These are phyloP conservation scores for Melanostoma scalare DNA, from an alignment of 2,888 invertebrate genomes.

Conservation along the genomic window DNA sequence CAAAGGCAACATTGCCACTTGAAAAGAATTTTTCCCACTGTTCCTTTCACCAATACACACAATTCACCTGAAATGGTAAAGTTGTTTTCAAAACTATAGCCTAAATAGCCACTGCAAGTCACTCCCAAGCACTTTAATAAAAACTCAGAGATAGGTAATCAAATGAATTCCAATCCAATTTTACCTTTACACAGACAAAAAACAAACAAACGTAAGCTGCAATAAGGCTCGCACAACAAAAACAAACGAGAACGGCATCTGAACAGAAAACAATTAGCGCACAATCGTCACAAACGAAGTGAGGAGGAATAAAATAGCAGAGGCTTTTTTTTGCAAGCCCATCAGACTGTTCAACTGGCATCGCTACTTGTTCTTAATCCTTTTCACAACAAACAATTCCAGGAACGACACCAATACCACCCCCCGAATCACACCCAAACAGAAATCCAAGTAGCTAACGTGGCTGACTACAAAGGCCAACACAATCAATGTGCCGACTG, in stretches of 20 bases:
- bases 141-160: conserved; percentile 41
- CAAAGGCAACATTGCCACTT: no score
- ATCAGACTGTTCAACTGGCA: conserved; percentile 28
- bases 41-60: no score
- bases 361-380: conserved; percentile 63
- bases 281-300: conserved; percentile 71
- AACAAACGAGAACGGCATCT: conserved; percentile 38
- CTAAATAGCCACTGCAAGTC: neutral
- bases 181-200: conserved; percentile 9
- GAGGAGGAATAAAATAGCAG: conserved; percentile 68
- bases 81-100: neutral
- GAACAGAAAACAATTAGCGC: conserved; percentile 71
- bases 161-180: conserved; percentile 51
- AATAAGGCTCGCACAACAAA: conserved; percentile 7
- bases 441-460: conserved; percentile 42
- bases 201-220: conserved; percentile 7
- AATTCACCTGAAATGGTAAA: no score
- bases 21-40: no score
- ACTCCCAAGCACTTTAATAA: conserved; percentile 15
- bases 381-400: conserved; percentile 66
- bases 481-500: conserved; percentile 64
- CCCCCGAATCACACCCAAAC: neutral
- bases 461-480: conserved; percentile 65
- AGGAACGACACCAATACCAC: conserved; percentile 9
- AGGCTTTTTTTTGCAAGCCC: conserved; percentile 3